Evolutionary conservation across 2,797 vertebrate genomes (phyloP).

Genomic region (Rhyacichthys aspro): DNA sequence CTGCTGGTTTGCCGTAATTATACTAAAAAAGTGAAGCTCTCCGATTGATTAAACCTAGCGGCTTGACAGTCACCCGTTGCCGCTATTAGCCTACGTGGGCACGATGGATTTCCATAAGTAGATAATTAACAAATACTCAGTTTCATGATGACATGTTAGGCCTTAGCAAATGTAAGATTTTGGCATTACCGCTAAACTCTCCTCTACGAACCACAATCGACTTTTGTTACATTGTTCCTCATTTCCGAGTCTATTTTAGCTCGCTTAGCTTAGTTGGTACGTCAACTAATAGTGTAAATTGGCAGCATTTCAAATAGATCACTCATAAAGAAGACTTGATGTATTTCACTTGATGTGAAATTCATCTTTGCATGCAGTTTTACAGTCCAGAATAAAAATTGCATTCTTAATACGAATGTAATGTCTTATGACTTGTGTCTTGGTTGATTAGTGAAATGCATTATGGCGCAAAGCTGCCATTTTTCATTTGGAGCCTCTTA

Average conservation of each 20-base stretch:
- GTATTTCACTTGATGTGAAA: neutral
- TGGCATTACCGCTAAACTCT: neutral
- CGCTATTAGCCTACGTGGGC: slow-evolving; percentile 49
- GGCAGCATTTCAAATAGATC: slow-evolving; percentile 21
- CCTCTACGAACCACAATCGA: neutral
- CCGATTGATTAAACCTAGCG: slow-evolving; percentile 54
- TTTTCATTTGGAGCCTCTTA: too few relatives aligned
- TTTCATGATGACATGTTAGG: neutral
- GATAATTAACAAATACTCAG: neutral
- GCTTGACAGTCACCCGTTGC: slow-evolving; percentile 41
- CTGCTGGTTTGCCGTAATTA: neutral
- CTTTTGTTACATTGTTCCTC: neutral
- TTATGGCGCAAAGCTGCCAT: too few relatives aligned
- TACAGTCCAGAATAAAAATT: too few relatives aligned
- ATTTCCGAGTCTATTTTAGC: neutral
- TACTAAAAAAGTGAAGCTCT: slow-evolving; percentile 15
- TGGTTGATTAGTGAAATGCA: too few relatives aligned
- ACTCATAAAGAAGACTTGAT: neutral
- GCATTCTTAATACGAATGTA: neutral
- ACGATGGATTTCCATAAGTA: neutral
- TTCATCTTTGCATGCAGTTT: too few relatives aligned
- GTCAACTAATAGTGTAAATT: slow-evolving; percentile 31
- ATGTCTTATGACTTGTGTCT: too few relatives aligned
- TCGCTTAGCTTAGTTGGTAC: slow-evolving; percentile 28
- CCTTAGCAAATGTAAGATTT: neutral